A percentile compares a stretch with the other conserved stretches of the same genome.
Conservation (phyloP, 1,140 invertebrate species). For the Periplaneta americana region DNA sequence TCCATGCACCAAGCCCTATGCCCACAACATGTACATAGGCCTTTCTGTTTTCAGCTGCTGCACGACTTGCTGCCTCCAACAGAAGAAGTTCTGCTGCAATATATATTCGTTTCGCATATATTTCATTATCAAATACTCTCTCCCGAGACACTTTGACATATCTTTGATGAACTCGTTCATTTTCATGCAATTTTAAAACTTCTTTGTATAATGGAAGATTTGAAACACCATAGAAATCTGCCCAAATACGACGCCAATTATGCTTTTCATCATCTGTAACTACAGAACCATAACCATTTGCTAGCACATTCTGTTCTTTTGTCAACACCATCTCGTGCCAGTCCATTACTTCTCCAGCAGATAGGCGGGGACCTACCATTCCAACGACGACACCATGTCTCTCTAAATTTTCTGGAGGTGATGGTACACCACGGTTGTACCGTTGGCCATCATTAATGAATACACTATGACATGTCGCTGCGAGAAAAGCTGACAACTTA, state of each 20-base stretch:
- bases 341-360: conserved; percentile 44
- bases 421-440: conserved; percentile 46
- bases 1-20: conserved; percentile 38
- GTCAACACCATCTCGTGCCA: conserved; percentile 49
- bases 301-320: conserved; percentile 41
- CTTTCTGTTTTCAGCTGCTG: conserved; percentile 37
- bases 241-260: conserved; percentile 33
- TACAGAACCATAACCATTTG: conserved; percentile 38
- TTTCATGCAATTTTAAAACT: conserved; percentile 26
- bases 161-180: conserved; percentile 30
- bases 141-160: conserved; percentile 25
- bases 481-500: conserved; percentile 52
- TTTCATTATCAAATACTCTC: conserved; percentile 34
- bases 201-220: conserved; percentile 36
- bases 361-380: conserved; percentile 43
- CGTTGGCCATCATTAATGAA: conserved; percentile 58
- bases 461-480: conserved; percentile 51
- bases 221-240: conserved; percentile 35
- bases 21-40: conserved; percentile 43
- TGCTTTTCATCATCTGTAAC: conserved; percentile 24
- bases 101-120: conserved; percentile 39
- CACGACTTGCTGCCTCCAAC: conserved; percentile 38
- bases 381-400: conserved; percentile 38
- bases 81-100: conserved; percentile 40
- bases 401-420: conserved; percentile 32